Evolutionary conservation across 2,797 vertebrate species (phyloP).

Genomic region (Paratrypauchen microcephalus): DNA sequence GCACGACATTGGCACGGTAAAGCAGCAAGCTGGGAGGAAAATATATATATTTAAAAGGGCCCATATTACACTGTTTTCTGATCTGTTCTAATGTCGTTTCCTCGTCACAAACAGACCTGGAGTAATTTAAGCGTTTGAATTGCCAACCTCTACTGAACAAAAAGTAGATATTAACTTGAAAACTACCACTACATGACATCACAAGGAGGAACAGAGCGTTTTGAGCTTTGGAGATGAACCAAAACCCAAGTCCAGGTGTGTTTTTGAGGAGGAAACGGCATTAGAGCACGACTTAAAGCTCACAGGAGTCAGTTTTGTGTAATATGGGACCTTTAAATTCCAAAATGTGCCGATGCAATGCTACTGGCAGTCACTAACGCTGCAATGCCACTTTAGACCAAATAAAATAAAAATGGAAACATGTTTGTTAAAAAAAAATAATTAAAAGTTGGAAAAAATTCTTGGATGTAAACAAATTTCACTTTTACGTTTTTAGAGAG

Average conservation of each 20-base stretch:
- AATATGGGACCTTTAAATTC: not conserved
- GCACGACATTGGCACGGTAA: conserved; percentile 57
- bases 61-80: no score
- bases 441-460: conserved; percentile 17
- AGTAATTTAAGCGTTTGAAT: no score
- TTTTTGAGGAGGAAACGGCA: no score
- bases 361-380: conserved; percentile 39
- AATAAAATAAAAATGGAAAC: conserved; percentile 18
- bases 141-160: conserved; percentile 6
- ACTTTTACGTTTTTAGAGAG: not conserved
- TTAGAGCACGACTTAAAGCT: no score
- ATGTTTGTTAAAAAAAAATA: conserved; percentile 7
- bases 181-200: no score
- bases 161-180: conserved; percentile 32
- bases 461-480: conserved; percentile 13
- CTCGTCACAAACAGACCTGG: no score
- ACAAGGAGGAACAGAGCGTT: no score
- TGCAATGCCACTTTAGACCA: conserved; percentile 23
- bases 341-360: conserved; percentile 56
- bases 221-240: no score
- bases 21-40: conserved; percentile 66
- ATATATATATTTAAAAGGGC: not conserved
- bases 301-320: no score
- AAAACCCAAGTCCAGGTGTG: no score
- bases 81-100: no score